Percentiles rank a stretch among this genome's conserved stretches.
Evolutionary conservation across 2,113 vertebrate species (phyloP).

Genomic region (Apteryx mantelli): DNA sequence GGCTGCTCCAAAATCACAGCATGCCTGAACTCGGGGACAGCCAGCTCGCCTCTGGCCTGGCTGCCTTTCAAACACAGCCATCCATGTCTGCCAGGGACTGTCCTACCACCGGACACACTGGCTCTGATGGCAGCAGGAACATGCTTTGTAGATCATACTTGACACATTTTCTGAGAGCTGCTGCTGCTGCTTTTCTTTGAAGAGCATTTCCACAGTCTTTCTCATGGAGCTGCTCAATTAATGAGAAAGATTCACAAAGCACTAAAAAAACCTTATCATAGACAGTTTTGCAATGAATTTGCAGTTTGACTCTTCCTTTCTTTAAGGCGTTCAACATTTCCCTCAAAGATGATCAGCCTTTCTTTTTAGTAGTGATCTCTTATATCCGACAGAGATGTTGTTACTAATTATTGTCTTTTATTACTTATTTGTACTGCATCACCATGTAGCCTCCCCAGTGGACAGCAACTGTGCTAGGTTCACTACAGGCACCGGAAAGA

Average conservation of each 20-base stretch:
- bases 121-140: neutral
- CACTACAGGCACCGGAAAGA: neutral
- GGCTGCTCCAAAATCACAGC: neutral
- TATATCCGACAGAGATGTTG: neutral
- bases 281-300: neutral
- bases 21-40: neutral
- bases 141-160: neutral
- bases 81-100: neutral
- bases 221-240: neutral
- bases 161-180: neutral
- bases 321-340: rapidly evolving
- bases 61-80: neutral
- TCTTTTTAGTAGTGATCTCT: neutral
- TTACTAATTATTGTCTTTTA: neutral
- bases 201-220: neutral
- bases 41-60: neutral
- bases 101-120: neutral
- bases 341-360: neutral
- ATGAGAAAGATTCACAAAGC: neutral
- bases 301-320: neutral
- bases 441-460: neutral
- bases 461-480: neutral
- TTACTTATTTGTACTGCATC: neutral
- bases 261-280: neutral
- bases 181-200: neutral